Conservation (phyloP, 1,140 invertebrate species). For the Argopecten irradians region DNA sequence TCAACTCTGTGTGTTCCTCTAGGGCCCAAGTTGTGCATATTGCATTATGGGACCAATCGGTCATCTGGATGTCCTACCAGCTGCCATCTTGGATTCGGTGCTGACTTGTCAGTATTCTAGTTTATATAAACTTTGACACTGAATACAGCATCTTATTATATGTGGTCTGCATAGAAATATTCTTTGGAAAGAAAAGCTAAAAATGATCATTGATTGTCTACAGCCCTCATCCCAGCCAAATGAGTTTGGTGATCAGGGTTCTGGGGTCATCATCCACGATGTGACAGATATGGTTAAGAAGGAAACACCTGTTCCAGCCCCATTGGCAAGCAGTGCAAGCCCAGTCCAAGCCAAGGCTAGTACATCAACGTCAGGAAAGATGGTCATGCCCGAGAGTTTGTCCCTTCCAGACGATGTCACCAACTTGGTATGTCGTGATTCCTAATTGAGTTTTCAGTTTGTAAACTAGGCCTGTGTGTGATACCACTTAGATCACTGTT, state of each 20-base stretch:
- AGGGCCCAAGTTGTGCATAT: no score
- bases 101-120: no score
- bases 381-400: neutral
- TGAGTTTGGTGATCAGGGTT: slow-evolving; percentile 23
- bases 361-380: neutral
- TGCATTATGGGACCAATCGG: no score
- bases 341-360: neutral
- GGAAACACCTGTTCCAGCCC: neutral
- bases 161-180: neutral
- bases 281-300: slow-evolving; percentile 38
- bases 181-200: slow-evolving; percentile 39
- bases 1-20: no score
- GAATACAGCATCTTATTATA: slow-evolving; percentile 40
- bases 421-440: neutral
- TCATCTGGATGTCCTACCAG: no score
- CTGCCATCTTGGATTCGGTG: no score
- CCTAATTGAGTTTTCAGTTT: no score
- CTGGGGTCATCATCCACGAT: slow-evolving; percentile 42
- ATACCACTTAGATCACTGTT: no score
- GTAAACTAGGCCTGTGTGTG: no score
- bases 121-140: slow-evolving; percentile 31
- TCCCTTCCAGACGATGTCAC: neutral
- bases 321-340: neutral
- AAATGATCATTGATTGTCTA: neutral
- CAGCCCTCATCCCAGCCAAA: neutral